Evolutionary conservation across 2,113 vertebrate species (phyloP).

Genomic region (Mustelus asterias): DNA sequence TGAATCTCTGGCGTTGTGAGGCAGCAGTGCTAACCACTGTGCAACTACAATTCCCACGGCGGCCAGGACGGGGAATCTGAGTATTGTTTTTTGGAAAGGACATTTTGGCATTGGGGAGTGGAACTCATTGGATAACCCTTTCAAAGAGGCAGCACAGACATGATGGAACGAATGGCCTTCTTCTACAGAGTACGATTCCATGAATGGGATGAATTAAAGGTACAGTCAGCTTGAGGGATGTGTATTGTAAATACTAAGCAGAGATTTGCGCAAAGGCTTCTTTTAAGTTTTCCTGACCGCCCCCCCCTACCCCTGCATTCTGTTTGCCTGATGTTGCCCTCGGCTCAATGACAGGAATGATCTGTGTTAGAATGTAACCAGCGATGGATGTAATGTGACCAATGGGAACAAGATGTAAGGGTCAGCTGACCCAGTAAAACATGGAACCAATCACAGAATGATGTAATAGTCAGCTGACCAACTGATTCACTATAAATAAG

Average conservation of each 20-base stretch:
- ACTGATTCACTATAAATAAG: no score
- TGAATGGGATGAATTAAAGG: neutral
- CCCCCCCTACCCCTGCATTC: neutral
- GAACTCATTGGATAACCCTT: neutral
- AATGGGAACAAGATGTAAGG: no score
- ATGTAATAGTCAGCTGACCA: no score
- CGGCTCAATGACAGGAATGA: neutral
- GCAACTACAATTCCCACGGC: no score
- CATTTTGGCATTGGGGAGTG: neutral
- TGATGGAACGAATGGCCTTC: neutral
- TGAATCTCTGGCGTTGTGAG: no score
- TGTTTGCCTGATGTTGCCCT: neutral
- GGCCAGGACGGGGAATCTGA: neutral
- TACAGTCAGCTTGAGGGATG: neutral
- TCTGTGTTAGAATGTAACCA: no score
- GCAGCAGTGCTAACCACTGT: no score
- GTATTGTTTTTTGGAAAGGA: neutral
- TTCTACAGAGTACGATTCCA: neutral
- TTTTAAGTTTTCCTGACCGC: neutral
- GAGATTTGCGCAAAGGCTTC: neutral
- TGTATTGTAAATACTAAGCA: neutral
- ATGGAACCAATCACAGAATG: no score
- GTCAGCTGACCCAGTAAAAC: no score
- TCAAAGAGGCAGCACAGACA: neutral
- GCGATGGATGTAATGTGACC: no score